Base-by-base conservation (phyloP, 2,888 invertebrate genomes). In the Parasteatoda lunata region DNA sequence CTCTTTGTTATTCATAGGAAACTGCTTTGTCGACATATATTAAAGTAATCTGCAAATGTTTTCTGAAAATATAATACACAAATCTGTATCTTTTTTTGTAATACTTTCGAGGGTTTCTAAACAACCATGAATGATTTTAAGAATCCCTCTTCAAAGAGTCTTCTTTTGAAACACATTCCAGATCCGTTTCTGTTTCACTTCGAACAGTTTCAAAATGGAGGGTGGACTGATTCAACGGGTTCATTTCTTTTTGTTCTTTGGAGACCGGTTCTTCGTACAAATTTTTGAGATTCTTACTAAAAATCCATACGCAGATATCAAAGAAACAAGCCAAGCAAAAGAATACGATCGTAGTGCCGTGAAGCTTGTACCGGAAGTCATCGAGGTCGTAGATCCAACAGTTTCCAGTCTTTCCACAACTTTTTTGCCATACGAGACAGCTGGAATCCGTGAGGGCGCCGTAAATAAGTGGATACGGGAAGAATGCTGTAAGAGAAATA, bases 301-400 rank as follows among this genome's bases (percentile, higher is more conserved):
- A 70, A 30, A 84, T 7, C 15, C 87, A 88, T 3, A 89, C 85
- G 51, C 81, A 30, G 11, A 89, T 51, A 52, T 89, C 90, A 5
- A 88, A 88, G 3, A 83, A 13, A 11, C 78, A 77, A 0, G 89
- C 89, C 4, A 89, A 8, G 48, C 88, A 81, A 0, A 89, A 54
- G 48, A 90, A 89, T 7, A 47, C 79, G 13, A 88, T 88, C n/a
- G 90, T 75, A 7, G 86, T 84, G 3, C 87, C 83, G 76, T 90
- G 89, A 0, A 90, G 80, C 7, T 88, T 85, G 69, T 73, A 81
- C 8, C 90, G 77, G 77, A 90, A 90, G 68, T 89, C 89, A 47
- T 89, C 89, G 4, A 86, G 68, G 68, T 90, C 90, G 75, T 90
- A 90, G 8, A 90, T 80, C 90, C 90, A 90, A 79, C 90, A 90